phyloP scores from a whole-genome alignment of 2,888 invertebrate species.

The Onthophagus sagittarius region DNA sequence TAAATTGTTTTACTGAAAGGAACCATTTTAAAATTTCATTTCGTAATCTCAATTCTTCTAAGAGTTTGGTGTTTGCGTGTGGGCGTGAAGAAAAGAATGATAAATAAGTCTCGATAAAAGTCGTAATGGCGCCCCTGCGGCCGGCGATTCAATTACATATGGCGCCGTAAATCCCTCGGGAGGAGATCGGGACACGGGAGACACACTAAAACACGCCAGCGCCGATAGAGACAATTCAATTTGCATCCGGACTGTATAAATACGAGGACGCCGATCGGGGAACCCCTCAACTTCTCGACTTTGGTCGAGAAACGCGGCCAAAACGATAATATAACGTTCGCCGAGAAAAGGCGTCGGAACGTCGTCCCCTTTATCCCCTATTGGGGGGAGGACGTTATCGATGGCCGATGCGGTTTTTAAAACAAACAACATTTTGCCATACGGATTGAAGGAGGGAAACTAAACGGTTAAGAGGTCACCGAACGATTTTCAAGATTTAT shows the following conservation, averaged over 20 bases:
- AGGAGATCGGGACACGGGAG: slow-evolving; percentile 8
- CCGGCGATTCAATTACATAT: slow-evolving; percentile 10
- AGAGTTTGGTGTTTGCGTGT: background rate
- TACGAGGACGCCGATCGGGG: background rate
- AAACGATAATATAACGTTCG: slow-evolving; percentile 10
- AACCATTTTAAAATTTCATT: background rate
- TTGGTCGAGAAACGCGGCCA: slow-evolving; percentile 6
- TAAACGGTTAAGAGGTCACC: background rate
- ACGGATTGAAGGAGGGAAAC: background rate
- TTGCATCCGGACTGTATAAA: slow-evolving; percentile 9
- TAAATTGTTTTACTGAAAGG: background rate
- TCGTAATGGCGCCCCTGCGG: slow-evolving; percentile 1
- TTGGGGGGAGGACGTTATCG: slow-evolving; percentile 1
- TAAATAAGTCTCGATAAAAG: slow-evolving; percentile 10
- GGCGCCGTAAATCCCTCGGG: slow-evolving; percentile 5
- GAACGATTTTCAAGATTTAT: background rate
- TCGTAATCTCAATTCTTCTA: background rate
- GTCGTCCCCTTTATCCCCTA: background rate
- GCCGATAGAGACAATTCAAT: slow-evolving; percentile 11
- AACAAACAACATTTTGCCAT: slow-evolving; percentile 8
- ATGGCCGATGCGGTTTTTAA: slow-evolving; percentile 7
- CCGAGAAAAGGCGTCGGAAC: background rate
- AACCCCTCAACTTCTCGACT: slow-evolving; percentile 1
- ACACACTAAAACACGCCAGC: slow-evolving; percentile 11
- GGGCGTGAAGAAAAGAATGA: background rate